Base-by-base conservation (phyloP, 2,113 vertebrate species). In the Urocitellus parryii region DNA sequence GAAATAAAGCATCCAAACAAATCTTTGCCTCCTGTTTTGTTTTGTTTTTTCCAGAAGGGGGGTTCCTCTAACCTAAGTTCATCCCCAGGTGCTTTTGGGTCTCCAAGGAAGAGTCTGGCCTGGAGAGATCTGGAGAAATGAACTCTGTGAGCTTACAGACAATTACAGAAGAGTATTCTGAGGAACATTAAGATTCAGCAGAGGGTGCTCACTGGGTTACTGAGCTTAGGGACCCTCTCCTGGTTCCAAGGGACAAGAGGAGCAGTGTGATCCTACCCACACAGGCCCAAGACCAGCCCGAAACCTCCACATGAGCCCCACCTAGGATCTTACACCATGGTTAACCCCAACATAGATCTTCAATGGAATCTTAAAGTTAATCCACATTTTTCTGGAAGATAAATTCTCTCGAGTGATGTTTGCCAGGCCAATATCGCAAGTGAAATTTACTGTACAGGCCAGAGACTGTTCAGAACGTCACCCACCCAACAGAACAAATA, bases 391-490 rank as follows among this genome's bases (percentile, higher is more conserved):
- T 96, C 65, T 77, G 22, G 27, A 91, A 83, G 61, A 42, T 51
- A 32, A 53, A 32, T 24, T 76, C 63, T 39, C 63, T 53, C 68
- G 34, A 20, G 32, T n/a, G 8, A 56, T 56, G 37, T 12, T 48
- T n/a, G 2, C n/a, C 72, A 85, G 27, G 20, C 8, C 3, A 72
- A 29, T 34, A 65, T 65, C 82, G 77, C 42, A 81, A 85, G 16
- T 58, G 58, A 83, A 76, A 61, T 58, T n/a, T n/a, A 51, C 34
- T 89, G 65, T 7, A 65, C 80, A 85, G 39, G 4, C 8, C 51
- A 53, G 32, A 73, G 8, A 5, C 81, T 42, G n/a, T 58, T 88
- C 92, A 83, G 42, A 95, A 32, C 45, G 42, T 67, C 51, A 96
- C 45, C n/a, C 72, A 90, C 37, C 70, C 65, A 77, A 82, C 4